Evolutionary conservation across 2,113 vertebrate genomes (phyloP).

Genomic region (Beaufortia kweichowensis): DNA sequence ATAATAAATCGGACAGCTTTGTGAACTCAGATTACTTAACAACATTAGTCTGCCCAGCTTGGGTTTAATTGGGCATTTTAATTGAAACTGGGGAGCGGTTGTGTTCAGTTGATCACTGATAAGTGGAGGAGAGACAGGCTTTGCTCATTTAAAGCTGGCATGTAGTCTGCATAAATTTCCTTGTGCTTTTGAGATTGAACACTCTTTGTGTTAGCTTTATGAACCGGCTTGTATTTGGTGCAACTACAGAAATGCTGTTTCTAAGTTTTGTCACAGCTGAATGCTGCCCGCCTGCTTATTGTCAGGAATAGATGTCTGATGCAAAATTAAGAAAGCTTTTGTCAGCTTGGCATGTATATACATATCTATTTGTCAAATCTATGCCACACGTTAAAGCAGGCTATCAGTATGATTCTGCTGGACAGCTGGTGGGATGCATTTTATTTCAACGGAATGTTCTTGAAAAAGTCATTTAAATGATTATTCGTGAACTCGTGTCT

Average conservation of each 20-base stretch:
- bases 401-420: slow-evolving; percentile 55
- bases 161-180: slow-evolving; percentile 22
- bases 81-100: slow-evolving; percentile 40
- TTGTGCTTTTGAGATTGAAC: not conserved
- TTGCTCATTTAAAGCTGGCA: slow-evolving; percentile 19
- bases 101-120: slow-evolving; percentile 25
- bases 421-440: slow-evolving; percentile 54
- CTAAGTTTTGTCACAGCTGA: not conserved
- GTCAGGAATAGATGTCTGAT: slow-evolving; percentile 35
- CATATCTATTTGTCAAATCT: not conserved
- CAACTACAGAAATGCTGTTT: not conserved
- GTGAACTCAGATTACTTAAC: slow-evolving; percentile 45
- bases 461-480: slow-evolving; percentile 54
- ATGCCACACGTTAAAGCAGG: slow-evolving; percentile 35
- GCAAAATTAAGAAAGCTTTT: slow-evolving; percentile 32
- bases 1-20: slow-evolving; percentile 48
- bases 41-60: slow-evolving; percentile 38
- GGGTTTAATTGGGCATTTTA: slow-evolving; percentile 52
- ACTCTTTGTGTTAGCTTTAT: not conserved
- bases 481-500: slow-evolving; percentile 52
- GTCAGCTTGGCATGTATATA: slow-evolving; percentile 5
- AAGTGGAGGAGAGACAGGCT: not conserved
- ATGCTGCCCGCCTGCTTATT: not conserved
- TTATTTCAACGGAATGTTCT: slow-evolving; percentile 51
- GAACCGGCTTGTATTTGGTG: no score